phyloP scores from a whole-genome alignment of 1,140 invertebrate genomes.

The Drosophila leontia region DNA sequence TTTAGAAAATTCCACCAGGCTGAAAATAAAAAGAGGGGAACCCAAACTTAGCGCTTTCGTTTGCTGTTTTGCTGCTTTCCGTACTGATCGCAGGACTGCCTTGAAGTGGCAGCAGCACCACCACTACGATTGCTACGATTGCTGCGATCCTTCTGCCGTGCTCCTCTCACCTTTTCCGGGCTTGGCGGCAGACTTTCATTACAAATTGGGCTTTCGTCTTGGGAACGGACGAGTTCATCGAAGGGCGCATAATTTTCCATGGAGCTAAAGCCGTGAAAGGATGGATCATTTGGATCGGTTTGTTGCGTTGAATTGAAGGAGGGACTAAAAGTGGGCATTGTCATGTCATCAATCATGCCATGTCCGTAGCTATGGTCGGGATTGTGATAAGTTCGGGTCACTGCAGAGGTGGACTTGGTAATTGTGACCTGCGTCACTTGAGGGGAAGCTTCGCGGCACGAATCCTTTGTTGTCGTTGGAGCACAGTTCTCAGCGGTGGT shows the following conservation, averaged over 20 bases:
- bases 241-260: conserved; percentile 56
- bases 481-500: not conserved
- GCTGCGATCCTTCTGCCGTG: not conserved
- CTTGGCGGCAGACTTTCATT: conserved; percentile 2
- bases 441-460: not conserved
- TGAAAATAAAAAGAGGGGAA: not conserved
- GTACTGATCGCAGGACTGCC: not conserved
- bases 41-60: conserved; percentile 5
- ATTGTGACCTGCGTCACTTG: conserved; percentile 26
- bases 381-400: conserved; percentile 2
- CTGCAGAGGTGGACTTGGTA: conserved; percentile 11
- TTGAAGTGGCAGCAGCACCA: not conserved
- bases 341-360: conserved; percentile 17
- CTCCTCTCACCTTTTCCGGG: not conserved
- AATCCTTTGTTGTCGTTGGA: conserved; percentile 5
- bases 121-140: not conserved
- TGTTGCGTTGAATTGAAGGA: conserved; percentile 9
- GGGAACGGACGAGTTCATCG: conserved; percentile 32
- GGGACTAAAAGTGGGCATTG: conserved; percentile 37
- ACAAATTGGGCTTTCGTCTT: not conserved
- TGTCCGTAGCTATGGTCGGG: not conserved
- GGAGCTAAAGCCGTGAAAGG: conserved; percentile 46
- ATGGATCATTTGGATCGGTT: not conserved
- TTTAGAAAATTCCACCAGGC: conserved; percentile 4
- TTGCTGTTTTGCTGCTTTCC: not conserved